phyloP scores from a whole-genome alignment of 2,888 invertebrate species.

The Dynastes tityus region DNA sequence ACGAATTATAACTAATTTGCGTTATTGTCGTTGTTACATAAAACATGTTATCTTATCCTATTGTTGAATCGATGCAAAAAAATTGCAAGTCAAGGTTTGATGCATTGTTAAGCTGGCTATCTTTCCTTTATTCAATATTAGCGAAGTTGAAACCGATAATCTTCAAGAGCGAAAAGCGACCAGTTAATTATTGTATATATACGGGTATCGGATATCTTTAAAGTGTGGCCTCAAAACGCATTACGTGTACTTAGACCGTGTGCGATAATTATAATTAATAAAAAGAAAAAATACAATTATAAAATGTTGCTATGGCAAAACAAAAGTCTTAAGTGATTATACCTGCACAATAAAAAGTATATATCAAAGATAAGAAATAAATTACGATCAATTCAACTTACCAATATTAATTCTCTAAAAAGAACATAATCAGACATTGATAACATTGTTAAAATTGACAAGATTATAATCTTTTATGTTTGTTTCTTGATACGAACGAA shows the following conservation, averaged over 20 bases:
- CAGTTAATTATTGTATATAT: neutral
- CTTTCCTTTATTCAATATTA: neutral
- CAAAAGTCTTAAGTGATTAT: conserved; percentile 51
- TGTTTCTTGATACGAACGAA: conserved; percentile 17
- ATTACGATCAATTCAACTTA: conserved; percentile 51
- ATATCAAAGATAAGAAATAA: conserved; percentile 49
- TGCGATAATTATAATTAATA: conserved; percentile 45
- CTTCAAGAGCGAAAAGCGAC: neutral
- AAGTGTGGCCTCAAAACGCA: conserved; percentile 18
- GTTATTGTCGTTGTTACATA: too few relatives aligned
- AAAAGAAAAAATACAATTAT: conserved; percentile 46
- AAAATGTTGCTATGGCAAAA: conserved; percentile 47
- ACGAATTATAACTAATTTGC: too few relatives aligned
- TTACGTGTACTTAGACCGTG: conserved; percentile 29
- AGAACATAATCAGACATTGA: conserved; percentile 49
- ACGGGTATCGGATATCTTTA: neutral
- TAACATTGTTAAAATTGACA: conserved; percentile 49
- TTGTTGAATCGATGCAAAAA: conserved; percentile 2
- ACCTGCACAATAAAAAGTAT: conserved; percentile 49
- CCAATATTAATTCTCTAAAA: conserved; percentile 49
- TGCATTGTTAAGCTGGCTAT: neutral
- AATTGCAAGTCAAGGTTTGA: conserved; percentile 7
- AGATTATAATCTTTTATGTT: conserved; percentile 47
- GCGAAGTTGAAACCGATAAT: conserved; percentile 8
- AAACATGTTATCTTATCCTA: neutral